Conservation (phyloP, 2,888 invertebrate species). For the Metallyticus violacea region DNA sequence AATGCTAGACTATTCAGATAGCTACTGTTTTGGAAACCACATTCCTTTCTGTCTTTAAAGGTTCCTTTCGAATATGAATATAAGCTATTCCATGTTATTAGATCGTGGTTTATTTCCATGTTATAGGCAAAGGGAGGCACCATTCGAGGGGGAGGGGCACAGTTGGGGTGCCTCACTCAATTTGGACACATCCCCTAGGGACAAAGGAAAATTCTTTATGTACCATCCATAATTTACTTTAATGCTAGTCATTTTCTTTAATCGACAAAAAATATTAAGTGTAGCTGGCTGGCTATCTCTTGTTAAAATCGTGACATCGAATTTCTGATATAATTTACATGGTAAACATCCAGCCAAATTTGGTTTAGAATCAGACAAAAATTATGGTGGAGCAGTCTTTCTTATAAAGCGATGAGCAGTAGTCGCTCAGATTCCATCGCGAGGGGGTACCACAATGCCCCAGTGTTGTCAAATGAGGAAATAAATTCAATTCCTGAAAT, state of each 20-base stretch:
- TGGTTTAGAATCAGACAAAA: slow-evolving; percentile 1
- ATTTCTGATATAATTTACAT: slow-evolving; percentile 3
- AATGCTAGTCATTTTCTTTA: slow-evolving; percentile 4
- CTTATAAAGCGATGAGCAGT: not conserved
- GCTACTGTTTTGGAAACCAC: too few relatives aligned
- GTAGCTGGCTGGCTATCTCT: not conserved
- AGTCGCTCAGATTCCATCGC: not conserved
- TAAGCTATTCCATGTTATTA: too few relatives aligned
- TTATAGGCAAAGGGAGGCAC: not conserved
- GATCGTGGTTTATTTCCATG: not conserved
- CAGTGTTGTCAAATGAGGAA: too few relatives aligned
- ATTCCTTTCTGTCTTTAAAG: too few relatives aligned
- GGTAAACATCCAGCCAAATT: not conserved
- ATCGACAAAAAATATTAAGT: not conserved
- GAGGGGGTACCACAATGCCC: not conserved
- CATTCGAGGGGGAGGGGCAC: not conserved
- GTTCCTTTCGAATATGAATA: too few relatives aligned
- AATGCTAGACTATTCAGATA: too few relatives aligned
- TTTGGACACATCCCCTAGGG: not conserved
- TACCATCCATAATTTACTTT: not conserved
- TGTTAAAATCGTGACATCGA: not conserved
- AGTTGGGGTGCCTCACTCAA: too few relatives aligned
- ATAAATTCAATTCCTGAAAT: too few relatives aligned
- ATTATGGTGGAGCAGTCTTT: not conserved
- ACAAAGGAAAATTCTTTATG: not conserved